phyloP scores from a whole-genome alignment of 2,797 vertebrate genomes.

The Rhinophrynus dorsalis region DNA sequence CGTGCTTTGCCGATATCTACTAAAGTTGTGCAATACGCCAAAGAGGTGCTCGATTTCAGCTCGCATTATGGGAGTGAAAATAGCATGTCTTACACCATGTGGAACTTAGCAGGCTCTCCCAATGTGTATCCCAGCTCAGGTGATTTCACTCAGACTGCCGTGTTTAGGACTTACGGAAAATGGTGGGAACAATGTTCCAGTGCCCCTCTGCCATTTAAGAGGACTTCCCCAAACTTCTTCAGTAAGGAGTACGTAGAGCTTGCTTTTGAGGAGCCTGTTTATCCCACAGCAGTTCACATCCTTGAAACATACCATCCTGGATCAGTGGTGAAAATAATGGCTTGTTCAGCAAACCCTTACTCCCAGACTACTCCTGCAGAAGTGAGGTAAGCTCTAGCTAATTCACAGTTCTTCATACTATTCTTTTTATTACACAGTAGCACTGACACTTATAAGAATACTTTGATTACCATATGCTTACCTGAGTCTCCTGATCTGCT shows the following conservation, averaged over 20 bases:
- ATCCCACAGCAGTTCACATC: conserved; percentile 93
- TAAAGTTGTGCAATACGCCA: conserved; percentile 92
- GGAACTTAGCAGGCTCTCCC: conserved; percentile 92
- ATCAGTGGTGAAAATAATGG: conserved; percentile 90
- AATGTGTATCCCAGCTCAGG: conserved; percentile 97
- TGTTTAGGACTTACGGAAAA: conserved; percentile 90
- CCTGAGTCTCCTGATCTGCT: too few species aligned
- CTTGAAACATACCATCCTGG: conserved; percentile 97
- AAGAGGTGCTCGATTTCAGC: conserved; percentile 97
- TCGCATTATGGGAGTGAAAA: conserved; percentile 98
- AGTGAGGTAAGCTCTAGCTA: conserved; percentile 81
- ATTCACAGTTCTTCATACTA: too few species aligned
- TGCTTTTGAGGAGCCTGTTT: conserved; percentile 92
- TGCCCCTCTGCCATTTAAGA: conserved; percentile 77
- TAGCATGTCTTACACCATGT: conserved; percentile 98
- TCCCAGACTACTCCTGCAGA: conserved; percentile 86
- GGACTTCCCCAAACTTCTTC: conserved; percentile 81
- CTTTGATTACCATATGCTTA: too few species aligned
- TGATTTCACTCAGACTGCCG: conserved; percentile 96
- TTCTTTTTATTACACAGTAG: too few species aligned
- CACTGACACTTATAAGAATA: too few species aligned
- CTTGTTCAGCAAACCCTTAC: conserved; percentile 95
- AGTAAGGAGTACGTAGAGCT: conserved; percentile 95
- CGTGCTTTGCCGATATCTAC: conserved; percentile 83
- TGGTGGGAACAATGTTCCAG: conserved; percentile 95